A percentile compares a stretch with the other conserved stretches of the same genome.
Evolutionary conservation across 2,797 vertebrate genomes (phyloP).

Genomic region (Macrochelys suwanniensis): DNA sequence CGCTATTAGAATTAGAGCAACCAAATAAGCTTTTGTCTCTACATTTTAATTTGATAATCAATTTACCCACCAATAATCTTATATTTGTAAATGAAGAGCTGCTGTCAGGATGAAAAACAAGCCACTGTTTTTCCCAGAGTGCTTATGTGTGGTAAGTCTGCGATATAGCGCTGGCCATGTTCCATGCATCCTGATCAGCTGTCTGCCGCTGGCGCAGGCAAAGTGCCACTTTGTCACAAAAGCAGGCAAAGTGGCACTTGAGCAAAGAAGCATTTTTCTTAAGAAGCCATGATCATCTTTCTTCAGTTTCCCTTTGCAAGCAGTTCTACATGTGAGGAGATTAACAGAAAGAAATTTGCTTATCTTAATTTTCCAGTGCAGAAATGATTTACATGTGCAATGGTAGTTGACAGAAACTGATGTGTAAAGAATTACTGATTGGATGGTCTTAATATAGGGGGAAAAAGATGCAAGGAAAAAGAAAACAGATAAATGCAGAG

Average conservation of each 20-base stretch:
- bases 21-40: not conserved
- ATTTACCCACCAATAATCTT: not conserved
- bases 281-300: not conserved
- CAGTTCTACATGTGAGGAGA: not conserved
- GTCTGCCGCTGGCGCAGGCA: not conserved
- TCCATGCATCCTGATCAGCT: not conserved
- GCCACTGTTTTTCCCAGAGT: not conserved
- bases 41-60: not conserved
- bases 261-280: not conserved
- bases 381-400: not conserved
- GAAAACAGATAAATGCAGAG: not conserved
- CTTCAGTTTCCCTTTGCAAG: not conserved
- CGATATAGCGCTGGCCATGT: accelerated
- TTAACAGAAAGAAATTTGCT: not conserved
- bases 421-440: not conserved
- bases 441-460: not conserved
- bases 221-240: not conserved
- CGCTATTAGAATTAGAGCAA: not conserved
- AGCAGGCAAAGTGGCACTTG: not conserved
- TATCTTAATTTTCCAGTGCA: not conserved
- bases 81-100: not conserved
- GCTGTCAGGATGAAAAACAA: not conserved
- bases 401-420: not conserved
- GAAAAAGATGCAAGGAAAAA: not conserved
- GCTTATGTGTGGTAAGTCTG: not conserved